phyloP scores from a whole-genome alignment of 23 tunicate species.

The Trididemnum clinides region DNA sequence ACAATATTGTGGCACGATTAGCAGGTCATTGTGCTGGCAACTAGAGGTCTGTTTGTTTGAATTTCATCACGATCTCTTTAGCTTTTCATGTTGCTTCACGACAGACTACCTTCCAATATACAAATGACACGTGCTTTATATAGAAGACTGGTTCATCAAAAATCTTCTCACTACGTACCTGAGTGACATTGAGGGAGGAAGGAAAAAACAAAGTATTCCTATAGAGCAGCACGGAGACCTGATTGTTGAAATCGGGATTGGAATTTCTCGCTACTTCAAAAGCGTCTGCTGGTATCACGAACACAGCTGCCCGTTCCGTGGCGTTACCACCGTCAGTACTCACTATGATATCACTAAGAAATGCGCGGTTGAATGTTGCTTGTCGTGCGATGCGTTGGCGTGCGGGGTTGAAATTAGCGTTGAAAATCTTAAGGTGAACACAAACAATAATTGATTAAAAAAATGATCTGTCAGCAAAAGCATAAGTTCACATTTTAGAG shows the following conservation, averaged over 20 bases:
- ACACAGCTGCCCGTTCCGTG: not conserved
- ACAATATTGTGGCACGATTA: too few relatives aligned
- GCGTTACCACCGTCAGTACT: not conserved
- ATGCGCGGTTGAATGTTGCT: not conserved
- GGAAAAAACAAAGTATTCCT: not conserved
- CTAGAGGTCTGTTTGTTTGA: too few relatives aligned
- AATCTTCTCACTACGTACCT: too few relatives aligned
- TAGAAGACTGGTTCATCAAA: too few relatives aligned
- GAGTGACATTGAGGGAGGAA: not conserved
- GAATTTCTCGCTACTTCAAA: not conserved
- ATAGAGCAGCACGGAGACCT: not conserved
- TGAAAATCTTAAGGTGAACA: not conserved
- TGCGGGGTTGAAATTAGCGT: not conserved
- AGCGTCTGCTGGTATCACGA: not conserved
- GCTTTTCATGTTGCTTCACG: too few relatives aligned
- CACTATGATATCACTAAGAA: not conserved
- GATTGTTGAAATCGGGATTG: not conserved
- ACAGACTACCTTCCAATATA: too few relatives aligned
- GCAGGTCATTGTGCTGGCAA: too few relatives aligned
- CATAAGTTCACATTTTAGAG: too few relatives aligned
- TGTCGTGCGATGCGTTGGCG: not conserved
- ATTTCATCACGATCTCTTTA: too few relatives aligned
- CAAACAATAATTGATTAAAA: too few relatives aligned
- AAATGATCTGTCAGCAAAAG: too few relatives aligned
- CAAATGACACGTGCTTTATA: too few relatives aligned